Evolutionary conservation across 2,797 vertebrate species (phyloP).

Genomic region (Chromobotia macracanthus): DNA sequence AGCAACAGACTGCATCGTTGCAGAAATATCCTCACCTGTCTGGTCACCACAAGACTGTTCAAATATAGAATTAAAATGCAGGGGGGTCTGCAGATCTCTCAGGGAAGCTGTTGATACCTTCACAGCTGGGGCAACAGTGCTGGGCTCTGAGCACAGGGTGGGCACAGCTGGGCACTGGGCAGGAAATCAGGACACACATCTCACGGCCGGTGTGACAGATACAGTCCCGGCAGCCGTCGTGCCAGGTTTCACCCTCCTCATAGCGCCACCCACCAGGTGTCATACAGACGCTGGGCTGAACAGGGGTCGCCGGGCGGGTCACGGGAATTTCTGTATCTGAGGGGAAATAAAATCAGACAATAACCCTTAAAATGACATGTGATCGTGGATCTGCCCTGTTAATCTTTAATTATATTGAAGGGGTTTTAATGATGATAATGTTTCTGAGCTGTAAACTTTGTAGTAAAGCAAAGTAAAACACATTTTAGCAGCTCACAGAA

Average conservation of each 20-base stretch:
- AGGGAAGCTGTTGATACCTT: conserved; percentile 68
- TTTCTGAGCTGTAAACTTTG: too few relatives aligned
- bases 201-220: conserved; percentile 80
- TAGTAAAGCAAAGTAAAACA: too few relatives aligned
- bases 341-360: not conserved
- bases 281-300: conserved; percentile 70
- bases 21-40: too few relatives aligned
- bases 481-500: not conserved
- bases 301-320: conserved; percentile 61
- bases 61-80: too few relatives aligned
- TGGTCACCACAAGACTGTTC: too few relatives aligned
- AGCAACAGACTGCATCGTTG: not conserved
- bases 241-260: conserved; percentile 79
- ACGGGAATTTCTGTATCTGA: conserved; percentile 66
- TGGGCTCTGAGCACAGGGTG: conserved; percentile 75
- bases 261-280: conserved; percentile 74
- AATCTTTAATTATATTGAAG: too few relatives aligned
- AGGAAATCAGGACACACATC: conserved; percentile 85
- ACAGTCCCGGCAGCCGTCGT: conserved; percentile 83
- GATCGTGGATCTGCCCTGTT: too few relatives aligned
- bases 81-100: too few relatives aligned
- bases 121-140: conserved; percentile 82
- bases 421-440: too few relatives aligned
- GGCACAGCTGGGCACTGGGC: conserved; percentile 76
- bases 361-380: conserved; percentile 16